A percentile compares a stretch with the other conserved stretches of the same genome.
phyloP scores from a whole-genome alignment of 2,888 invertebrate genomes.

The Hetaerina titia region DNA sequence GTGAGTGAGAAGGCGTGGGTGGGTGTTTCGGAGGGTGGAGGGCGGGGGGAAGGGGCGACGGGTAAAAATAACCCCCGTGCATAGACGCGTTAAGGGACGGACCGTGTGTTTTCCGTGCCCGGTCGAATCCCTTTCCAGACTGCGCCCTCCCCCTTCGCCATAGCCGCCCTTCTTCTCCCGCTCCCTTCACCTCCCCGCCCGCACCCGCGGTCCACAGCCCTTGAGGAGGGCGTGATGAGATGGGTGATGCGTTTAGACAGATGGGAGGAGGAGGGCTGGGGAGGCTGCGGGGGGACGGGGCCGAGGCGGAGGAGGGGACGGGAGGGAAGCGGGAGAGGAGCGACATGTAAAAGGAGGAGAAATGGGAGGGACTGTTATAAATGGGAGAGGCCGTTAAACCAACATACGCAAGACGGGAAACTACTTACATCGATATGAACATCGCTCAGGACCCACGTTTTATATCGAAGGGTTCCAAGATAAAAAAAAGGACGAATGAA shows the following conservation, averaged over 20 bases:
- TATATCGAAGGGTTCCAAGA: too few relatives aligned
- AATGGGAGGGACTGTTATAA: not conserved
- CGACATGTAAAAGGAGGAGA: not conserved
- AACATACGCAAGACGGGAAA: not conserved
- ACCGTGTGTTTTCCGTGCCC: constrained; percentile 70
- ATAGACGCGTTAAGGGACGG: constrained; percentile 35
- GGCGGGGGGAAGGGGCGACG: constrained; percentile 74
- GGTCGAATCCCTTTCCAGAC: constrained; percentile 53
- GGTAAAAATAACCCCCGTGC: constrained; percentile 60
- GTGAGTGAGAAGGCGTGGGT: constrained; percentile 68
- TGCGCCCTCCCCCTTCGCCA: constrained; percentile 71
- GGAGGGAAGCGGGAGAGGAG: constrained; percentile 11
- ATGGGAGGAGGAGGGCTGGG: constrained; percentile 69
- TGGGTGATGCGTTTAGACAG: constrained; percentile 70
- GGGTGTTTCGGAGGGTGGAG: not conserved
- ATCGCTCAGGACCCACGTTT: not conserved
- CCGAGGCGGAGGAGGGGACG: constrained; percentile 29
- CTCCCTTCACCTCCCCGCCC: constrained; percentile 67
- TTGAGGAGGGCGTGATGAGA: constrained; percentile 70
- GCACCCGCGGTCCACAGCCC: constrained; percentile 70
- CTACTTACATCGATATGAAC: not conserved
- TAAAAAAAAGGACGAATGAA: too few relatives aligned
- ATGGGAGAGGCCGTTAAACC: not conserved
- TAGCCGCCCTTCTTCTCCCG: not conserved
- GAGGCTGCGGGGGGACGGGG: not conserved